Evolutionary conservation across 1,140 invertebrate genomes (phyloP).

Genomic region (Tetragnatha versicolor): DNA sequence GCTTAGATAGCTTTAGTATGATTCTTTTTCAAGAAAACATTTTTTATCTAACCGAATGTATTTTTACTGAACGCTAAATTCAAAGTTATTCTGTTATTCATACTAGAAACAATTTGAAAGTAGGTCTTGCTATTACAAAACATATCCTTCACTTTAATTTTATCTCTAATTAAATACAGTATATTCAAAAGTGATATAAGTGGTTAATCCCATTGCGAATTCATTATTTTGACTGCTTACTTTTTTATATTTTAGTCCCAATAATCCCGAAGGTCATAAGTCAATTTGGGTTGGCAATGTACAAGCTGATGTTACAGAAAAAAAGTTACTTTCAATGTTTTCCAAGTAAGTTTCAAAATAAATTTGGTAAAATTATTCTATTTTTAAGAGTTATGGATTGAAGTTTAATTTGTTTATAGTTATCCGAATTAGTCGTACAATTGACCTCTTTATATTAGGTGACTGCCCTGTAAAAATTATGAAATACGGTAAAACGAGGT

Average conservation of each 20-base stretch:
- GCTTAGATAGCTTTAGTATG: no score
- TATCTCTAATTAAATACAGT: neutral
- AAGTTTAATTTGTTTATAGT: no score
- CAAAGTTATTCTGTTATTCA: no score
- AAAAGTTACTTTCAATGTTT: conserved; percentile 66
- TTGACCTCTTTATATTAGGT: no score
- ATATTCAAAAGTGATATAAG: neutral
- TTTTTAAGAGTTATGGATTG: no score
- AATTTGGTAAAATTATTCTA: no score
- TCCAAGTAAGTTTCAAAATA: conserved; percentile 65
- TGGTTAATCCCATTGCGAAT: neutral
- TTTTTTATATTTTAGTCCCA: conserved; percentile 62
- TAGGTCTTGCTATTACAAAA: neutral
- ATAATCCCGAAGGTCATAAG: conserved; percentile 67
- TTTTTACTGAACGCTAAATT: no score
- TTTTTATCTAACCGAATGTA: no score
- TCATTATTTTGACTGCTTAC: neutral
- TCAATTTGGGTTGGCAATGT: conserved; percentile 69
- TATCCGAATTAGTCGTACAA: no score
- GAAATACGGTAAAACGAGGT: no score
- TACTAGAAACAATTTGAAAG: neutral
- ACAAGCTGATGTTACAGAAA: conserved; percentile 66
- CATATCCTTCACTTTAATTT: neutral
- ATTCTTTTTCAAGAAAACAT: no score
- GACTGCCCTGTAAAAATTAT: no score